phyloP scores from a whole-genome alignment of 1,140 invertebrate species.

The Elymnias hypermnestra region DNA sequence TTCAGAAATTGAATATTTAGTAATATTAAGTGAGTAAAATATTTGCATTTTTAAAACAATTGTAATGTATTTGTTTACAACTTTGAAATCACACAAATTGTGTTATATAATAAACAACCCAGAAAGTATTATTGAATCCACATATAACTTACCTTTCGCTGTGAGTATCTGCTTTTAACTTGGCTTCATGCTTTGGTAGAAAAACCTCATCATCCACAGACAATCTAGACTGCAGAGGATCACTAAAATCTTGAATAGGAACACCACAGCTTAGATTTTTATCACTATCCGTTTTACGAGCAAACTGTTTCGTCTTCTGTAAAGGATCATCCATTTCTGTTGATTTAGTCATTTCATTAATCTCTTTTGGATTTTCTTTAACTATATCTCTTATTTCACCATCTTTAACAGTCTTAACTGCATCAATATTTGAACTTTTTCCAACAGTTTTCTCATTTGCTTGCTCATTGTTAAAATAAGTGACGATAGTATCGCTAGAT shows the following conservation, averaged over 20 bases:
- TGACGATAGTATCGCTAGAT: no score
- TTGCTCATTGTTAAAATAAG: no score
- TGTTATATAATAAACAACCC: no score
- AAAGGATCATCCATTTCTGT: constrained; percentile 34
- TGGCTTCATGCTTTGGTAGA: constrained; percentile 49
- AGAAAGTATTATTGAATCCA: no score
- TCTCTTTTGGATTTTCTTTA: constrained; percentile 6
- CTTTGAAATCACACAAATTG: no score
- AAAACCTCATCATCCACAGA: constrained; percentile 77
- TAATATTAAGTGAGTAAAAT: constrained; percentile 6
- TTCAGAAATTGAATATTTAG: no score
- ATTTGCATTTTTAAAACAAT: no score
- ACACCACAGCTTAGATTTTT: constrained; percentile 67
- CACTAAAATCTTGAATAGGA: constrained; percentile 81
- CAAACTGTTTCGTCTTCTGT: constrained; percentile 29
- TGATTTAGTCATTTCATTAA: constrained; percentile 4
- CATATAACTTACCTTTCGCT: constrained; percentile 60
- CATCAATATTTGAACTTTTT: no score
- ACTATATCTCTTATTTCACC: neutral
- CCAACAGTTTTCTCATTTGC: no score
- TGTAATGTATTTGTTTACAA: no score
- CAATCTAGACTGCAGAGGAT: constrained; percentile 84
- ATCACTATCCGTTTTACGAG: constrained; percentile 55
- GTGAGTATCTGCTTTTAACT: constrained; percentile 51
- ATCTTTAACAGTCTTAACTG: constrained; percentile 2